Evolutionary conservation across 2,113 vertebrate genomes (phyloP).

Genomic region (Hystrix cristata): DNA sequence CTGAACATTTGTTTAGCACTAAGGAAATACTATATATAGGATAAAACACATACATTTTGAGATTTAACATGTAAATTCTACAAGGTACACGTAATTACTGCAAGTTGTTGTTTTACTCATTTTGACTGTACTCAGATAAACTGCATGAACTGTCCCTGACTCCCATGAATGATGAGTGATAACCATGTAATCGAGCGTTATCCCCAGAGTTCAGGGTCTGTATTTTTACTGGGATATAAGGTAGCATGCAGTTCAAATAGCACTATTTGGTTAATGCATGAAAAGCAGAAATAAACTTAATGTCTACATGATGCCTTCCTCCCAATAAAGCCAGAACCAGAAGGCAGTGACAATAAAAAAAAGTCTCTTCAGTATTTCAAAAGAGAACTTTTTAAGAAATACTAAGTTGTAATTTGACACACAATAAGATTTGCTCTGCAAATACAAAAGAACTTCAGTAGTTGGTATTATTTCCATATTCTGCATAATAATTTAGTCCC

Average conservation of each 20-base stretch:
- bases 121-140: neutral
- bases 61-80: neutral
- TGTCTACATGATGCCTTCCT: neutral
- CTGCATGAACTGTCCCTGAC: neutral
- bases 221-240: neutral
- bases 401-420: neutral
- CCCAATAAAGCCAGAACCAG: neutral
- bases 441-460: slow-evolving; percentile 13
- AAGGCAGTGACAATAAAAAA: neutral
- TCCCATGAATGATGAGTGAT: neutral
- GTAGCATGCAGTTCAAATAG: neutral
- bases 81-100: neutral
- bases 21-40: neutral
- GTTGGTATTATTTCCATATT: neutral
- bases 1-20: neutral
- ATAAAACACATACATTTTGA: neutral
- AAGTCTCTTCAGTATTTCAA: neutral
- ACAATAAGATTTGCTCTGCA: neutral
- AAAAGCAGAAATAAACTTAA: neutral
- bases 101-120: neutral
- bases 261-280: neutral
- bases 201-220: neutral
- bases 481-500: slow-evolving; percentile 46
- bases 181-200: neutral
- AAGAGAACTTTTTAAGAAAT: neutral